Evolutionary conservation across 2,797 vertebrate genomes (phyloP).

Genomic region (Nyctibius grandis): DNA sequence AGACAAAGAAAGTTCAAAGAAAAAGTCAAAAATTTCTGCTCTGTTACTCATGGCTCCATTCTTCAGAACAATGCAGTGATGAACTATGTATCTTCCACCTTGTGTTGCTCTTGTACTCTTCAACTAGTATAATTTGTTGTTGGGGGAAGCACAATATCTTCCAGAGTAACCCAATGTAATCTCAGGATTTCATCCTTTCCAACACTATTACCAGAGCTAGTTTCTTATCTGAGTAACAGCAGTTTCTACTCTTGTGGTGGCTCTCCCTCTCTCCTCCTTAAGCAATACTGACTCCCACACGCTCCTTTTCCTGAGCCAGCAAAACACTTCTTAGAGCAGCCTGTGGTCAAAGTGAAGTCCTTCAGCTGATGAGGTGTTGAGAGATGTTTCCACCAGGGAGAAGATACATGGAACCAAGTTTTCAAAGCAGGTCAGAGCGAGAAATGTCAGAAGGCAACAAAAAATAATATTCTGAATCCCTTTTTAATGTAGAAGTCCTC

Average conservation of each 20-base stretch:
- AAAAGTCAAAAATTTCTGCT: background rate
- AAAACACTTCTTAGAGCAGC: background rate
- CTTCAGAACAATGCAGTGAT: background rate
- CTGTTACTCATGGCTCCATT: background rate
- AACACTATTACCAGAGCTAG: background rate
- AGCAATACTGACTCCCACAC: background rate
- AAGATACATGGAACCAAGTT: background rate
- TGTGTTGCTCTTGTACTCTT: background rate
- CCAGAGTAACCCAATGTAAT: background rate
- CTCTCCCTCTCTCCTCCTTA: background rate
- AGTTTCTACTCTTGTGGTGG: background rate
- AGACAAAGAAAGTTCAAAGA: background rate
- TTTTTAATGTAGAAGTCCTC: background rate
- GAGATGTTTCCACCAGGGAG: background rate
- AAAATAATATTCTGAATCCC: background rate
- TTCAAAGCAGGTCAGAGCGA: background rate
- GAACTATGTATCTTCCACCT: background rate
- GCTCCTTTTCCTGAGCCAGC: background rate
- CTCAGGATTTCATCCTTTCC: background rate
- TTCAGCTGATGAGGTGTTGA: background rate
- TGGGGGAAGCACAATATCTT: background rate
- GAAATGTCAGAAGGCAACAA: background rate
- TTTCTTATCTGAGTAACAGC: background rate
- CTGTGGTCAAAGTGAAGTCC: background rate
- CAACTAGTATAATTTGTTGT: background rate